phyloP scores from a whole-genome alignment of 1,140 invertebrate genomes.

The Drosophila equinoxialis region DNA sequence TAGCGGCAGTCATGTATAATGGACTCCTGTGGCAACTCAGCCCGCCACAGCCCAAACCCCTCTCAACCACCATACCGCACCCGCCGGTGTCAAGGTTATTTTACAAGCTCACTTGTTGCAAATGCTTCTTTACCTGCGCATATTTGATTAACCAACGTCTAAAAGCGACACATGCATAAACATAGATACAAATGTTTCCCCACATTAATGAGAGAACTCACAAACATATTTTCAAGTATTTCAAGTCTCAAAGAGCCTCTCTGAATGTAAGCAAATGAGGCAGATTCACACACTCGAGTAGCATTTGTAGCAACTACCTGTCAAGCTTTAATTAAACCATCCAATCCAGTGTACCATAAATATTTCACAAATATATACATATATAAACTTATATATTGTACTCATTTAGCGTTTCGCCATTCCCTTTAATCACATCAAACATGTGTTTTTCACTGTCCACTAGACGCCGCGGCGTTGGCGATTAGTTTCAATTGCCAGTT shows the following conservation, averaged over 20 bases:
- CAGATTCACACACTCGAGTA: neutral
- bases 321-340: constrained; percentile 54
- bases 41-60: neutral
- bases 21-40: constrained; percentile 9
- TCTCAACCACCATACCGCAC: neutral
- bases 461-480: constrained; percentile 34
- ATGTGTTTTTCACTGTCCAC: constrained; percentile 21
- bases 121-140: constrained; percentile 10
- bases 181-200: neutral
- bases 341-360: constrained; percentile 38
- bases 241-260: constrained; percentile 15
- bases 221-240: constrained; percentile 23
- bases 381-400: neutral
- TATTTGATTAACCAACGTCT: constrained; percentile 14
- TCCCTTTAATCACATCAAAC: constrained; percentile 46
- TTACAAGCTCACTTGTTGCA: constrained; percentile 67
- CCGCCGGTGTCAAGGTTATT: constrained; percentile 71
- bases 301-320: constrained; percentile 23
- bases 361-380: constrained; percentile 34
- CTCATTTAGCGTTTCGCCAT: constrained; percentile 6
- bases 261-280: constrained; percentile 52
- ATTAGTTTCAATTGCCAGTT: constrained; percentile 72
- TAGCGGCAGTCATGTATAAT: neutral
- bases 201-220: constrained; percentile 47
- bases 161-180: no score